Conservation (phyloP, 2,113 vertebrate species). For the Clarias macrocephalus region DNA sequence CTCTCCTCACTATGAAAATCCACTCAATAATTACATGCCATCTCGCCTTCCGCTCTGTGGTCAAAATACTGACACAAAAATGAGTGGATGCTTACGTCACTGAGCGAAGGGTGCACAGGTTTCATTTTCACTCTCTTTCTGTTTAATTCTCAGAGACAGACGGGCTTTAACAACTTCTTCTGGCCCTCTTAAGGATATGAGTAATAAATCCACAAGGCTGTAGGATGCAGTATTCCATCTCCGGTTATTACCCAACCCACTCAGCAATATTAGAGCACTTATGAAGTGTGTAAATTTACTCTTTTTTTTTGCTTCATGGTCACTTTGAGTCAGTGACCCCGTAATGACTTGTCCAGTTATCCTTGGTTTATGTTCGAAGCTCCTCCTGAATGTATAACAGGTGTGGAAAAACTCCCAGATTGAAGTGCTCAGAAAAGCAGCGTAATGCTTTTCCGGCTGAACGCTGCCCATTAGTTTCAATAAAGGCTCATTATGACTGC, state of each 20-base stretch:
- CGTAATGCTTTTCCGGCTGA: slow-evolving; percentile 7
- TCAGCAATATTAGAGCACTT: slow-evolving; percentile 33
- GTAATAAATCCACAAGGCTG: slow-evolving; percentile 27
- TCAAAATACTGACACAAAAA: slow-evolving; percentile 12
- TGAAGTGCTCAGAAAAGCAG: background rate
- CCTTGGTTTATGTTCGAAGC: slow-evolving; percentile 21
- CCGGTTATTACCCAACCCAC: slow-evolving; percentile 19
- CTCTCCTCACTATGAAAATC: slow-evolving; percentile 16
- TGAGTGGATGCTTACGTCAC: slow-evolving; percentile 4
- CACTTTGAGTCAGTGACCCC: slow-evolving; percentile 6
- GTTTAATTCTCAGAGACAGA: slow-evolving; percentile 21
- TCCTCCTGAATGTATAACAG: slow-evolving; percentile 7
- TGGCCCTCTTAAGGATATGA: slow-evolving; percentile 9
- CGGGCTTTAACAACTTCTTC: slow-evolving; percentile 3
- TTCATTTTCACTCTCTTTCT: slow-evolving; percentile 31
- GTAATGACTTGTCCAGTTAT: slow-evolving; percentile 28
- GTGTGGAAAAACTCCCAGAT: slow-evolving; percentile 1
- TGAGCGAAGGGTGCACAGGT: slow-evolving; percentile 8
- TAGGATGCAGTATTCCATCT: background rate
- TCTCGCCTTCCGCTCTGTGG: background rate
- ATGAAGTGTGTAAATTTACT: slow-evolving; percentile 33
- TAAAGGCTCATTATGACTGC: background rate
- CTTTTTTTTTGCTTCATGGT: background rate
- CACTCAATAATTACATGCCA: background rate
- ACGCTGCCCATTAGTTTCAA: slow-evolving; percentile 8